These are phyloP conservation scores for Hydrotaea diabolus DNA, from an alignment of 2,888 invertebrate genomes.

Conservation along the genomic window DNA sequence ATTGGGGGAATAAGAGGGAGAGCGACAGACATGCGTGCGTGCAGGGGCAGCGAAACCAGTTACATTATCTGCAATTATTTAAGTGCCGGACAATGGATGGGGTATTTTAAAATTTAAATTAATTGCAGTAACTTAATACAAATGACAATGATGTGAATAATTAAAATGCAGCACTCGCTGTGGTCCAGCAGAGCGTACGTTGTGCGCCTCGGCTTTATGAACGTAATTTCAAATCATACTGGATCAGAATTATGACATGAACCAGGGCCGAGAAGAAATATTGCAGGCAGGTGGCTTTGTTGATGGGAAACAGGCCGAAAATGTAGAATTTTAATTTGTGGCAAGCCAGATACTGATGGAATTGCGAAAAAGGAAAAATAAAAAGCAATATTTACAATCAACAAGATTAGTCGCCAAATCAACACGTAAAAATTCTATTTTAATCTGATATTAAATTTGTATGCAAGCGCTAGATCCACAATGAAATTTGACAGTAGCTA, in stretches of 20 bases:
- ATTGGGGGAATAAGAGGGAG: background rate
- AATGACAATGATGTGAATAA: conserved; percentile 50
- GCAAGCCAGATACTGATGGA: conserved; percentile 52
- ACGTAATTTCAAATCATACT: conserved; percentile 49
- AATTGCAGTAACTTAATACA: conserved; percentile 45
- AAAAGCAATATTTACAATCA: too few species aligned
- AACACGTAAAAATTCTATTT: too few species aligned
- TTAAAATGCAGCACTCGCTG: conserved; percentile 43
- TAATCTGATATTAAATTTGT: too few species aligned
- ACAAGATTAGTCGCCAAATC: too few species aligned
- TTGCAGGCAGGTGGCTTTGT: conserved; percentile 46
- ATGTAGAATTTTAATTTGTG: conserved; percentile 54
- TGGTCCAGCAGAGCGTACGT: background rate
- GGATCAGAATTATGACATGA: conserved; percentile 54
- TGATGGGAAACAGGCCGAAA: conserved; percentile 50
- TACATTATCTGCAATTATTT: conserved; percentile 47
- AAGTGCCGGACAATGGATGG: conserved; percentile 40
- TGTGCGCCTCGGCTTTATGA: background rate
- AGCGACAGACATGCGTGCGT: background rate
- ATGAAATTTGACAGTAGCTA: too few species aligned
- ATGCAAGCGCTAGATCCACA: too few species aligned
- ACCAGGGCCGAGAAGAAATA: conserved; percentile 53
- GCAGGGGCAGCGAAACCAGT: background rate
- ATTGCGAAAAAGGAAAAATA: conserved; percentile 49
- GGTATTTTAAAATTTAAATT: conserved; percentile 53